Evolutionary conservation across 2,113 vertebrate species (phyloP).

Genomic region (Siniperca knerii): DNA sequence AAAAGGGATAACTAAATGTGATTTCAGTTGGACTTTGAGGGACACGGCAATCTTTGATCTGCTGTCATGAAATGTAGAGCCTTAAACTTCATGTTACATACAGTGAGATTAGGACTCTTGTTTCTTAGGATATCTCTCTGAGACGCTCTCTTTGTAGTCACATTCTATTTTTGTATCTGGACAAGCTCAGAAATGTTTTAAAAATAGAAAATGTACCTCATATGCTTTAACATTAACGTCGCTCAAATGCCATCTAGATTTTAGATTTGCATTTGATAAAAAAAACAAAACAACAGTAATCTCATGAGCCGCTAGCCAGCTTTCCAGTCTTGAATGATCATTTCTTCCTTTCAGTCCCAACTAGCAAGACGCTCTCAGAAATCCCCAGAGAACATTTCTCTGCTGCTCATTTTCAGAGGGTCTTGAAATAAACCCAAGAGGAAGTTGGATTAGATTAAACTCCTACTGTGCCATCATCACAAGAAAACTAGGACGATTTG

Average conservation of each 20-base stretch:
- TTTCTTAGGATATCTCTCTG: neutral
- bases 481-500: constrained; percentile 11
- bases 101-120: neutral
- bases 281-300: neutral
- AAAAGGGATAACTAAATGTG: neutral
- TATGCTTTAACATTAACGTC: neutral
- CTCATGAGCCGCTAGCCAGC: neutral
- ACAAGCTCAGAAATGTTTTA: neutral
- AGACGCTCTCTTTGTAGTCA: too few species aligned
- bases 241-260: neutral
- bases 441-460: constrained; percentile 19
- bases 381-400: constrained; percentile 16
- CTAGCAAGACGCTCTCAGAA: constrained; percentile 16
- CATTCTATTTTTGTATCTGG: neutral
- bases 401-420: constrained; percentile 29
- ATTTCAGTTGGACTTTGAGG: neutral
- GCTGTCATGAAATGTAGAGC: neutral
- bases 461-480: constrained; percentile 13
- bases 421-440: constrained; percentile 18
- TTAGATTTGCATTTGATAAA: neutral
- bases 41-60: neutral
- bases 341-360: constrained; percentile 27
- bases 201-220: neutral
- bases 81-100: neutral
- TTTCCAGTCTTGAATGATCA: neutral